Conservation (phyloP, 2,797 vertebrate species). For the Pogoniulus pusillus region DNA sequence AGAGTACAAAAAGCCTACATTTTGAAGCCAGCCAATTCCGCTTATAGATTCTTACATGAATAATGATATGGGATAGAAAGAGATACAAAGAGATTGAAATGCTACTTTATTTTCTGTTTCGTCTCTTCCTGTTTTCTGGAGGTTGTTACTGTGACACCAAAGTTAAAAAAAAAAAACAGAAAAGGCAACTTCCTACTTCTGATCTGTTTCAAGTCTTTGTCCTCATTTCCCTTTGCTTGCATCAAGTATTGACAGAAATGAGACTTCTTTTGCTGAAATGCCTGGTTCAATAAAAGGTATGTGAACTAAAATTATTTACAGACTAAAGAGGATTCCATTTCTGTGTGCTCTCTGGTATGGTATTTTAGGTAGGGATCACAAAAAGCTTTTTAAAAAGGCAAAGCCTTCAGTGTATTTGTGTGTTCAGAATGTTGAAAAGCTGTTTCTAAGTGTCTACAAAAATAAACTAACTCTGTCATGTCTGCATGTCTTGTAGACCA, state of each 20-base stretch:
- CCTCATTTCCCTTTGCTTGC: slow-evolving; percentile 36
- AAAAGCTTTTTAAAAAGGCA: not conserved
- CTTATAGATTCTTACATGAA: not conserved
- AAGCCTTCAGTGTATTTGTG: not conserved
- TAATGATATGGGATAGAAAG: not conserved
- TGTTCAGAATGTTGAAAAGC: not conserved
- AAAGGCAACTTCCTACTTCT: slow-evolving; percentile 71
- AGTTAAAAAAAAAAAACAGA: slow-evolving; percentile 2
- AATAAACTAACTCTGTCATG: not conserved
- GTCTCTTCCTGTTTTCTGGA: slow-evolving; percentile 76
- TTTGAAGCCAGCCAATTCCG: not conserved
- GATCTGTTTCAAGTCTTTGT: slow-evolving; percentile 39
- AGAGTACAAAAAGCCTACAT: fast-evolving
- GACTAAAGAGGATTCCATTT: not conserved
- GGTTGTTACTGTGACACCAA: slow-evolving; percentile 53
- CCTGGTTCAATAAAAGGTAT: slow-evolving; percentile 16
- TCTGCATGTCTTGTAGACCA: not conserved
- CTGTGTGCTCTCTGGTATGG: not conserved
- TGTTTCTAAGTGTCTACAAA: not conserved
- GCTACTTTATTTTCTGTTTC: slow-evolving; percentile 30
- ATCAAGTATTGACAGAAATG: slow-evolving; percentile 22
- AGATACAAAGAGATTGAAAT: not conserved
- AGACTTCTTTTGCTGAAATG: slow-evolving; percentile 19
- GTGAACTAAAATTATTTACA: not conserved
- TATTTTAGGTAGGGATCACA: not conserved